Evolutionary conservation across 2,113 vertebrate genomes (phyloP), one percentile per base, ranked within the genome.

Genomic region (Raja brachyura): DNA sequence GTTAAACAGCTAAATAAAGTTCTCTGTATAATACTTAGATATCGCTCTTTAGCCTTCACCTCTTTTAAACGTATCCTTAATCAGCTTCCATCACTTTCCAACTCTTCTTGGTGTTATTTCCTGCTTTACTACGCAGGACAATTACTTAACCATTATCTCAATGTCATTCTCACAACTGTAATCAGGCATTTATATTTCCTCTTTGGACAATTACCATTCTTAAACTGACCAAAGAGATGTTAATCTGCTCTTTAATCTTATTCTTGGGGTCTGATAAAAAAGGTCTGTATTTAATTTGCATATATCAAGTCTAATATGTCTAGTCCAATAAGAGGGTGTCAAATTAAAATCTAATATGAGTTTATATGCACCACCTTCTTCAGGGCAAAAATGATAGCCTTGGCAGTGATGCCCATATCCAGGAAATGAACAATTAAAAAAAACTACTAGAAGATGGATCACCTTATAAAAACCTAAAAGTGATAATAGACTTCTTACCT

Each of bases 401-500:
- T 73, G 70, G 18, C 2, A 22, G 70, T 18, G 18, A 73, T 22
- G 18, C 70, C 18, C 70, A 20, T 20, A 73, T 73, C 70, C 14
- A 20, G 70, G 18, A 73, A 73, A 73, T 73, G 1, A 88, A 88
- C 63, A 8, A 14, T 88, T 77, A 88, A 66, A 8, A 56, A 56
- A 61, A 63, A 2, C 20, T 83, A 9, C 48, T 25, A 54, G 25
- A 56, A 56, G 1, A 18, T 22, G 25, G 20, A 83, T 56, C 48
- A 56, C 13, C n/a, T 90, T 90, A 48, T 48, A 48, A 18, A 20
- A 63, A 16, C n/a, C 31, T 33, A 33, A 88, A 88, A 18, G 33
- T 73, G n/a, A 39, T 28, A n/a, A 39, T 22, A 90, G 56, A 25
- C 14, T 73, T 94, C 96, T 93, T 94, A 99, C 98, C 98, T 99